Conservation (phyloP, 2,888 invertebrate species). For the Limulus polyphemus region DNA sequence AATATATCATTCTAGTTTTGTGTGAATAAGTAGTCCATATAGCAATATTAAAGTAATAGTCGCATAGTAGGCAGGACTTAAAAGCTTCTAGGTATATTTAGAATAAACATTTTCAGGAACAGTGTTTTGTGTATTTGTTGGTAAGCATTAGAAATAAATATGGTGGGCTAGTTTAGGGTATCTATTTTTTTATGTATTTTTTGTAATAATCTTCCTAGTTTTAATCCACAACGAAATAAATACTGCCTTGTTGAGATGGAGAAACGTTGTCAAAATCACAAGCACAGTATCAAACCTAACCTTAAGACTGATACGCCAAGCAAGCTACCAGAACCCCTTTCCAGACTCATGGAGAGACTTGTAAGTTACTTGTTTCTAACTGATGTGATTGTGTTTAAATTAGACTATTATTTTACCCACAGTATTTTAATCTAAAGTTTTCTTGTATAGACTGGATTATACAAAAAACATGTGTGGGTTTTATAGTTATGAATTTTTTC, state of each 20-base stretch:
- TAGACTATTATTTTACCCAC: too few species aligned
- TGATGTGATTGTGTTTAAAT: too few species aligned
- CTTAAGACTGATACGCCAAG: slow-evolving; percentile 35
- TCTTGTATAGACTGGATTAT: too few species aligned
- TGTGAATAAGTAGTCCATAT: too few species aligned
- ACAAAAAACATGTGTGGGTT: too few species aligned
- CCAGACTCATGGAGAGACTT: slow-evolving; percentile 37
- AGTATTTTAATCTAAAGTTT: too few species aligned
- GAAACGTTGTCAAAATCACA: slow-evolving; percentile 28
- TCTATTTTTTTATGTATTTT: slow-evolving; percentile 3
- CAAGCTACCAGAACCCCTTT: slow-evolving; percentile 32
- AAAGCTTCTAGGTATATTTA: too few species aligned
- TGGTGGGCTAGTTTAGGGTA: background rate
- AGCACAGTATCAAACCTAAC: slow-evolving; percentile 32
- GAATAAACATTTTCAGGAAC: too few species aligned
- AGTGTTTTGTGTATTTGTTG: too few species aligned
- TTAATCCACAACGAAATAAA: slow-evolving; percentile 35
- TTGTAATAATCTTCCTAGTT: slow-evolving; percentile 17
- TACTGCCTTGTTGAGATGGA: slow-evolving; percentile 40
- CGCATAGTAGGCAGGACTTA: too few species aligned
- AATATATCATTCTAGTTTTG: too few species aligned
- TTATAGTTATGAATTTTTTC: background rate
- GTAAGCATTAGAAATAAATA: background rate
- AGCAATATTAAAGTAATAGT: too few species aligned
- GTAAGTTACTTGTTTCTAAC: slow-evolving; percentile 26